Percentiles rank a stretch among this genome's conserved stretches.
These are phyloP conservation scores for Anticlea derivata DNA, from an alignment of 2,888 invertebrate genomes.

Conservation along the genomic window DNA sequence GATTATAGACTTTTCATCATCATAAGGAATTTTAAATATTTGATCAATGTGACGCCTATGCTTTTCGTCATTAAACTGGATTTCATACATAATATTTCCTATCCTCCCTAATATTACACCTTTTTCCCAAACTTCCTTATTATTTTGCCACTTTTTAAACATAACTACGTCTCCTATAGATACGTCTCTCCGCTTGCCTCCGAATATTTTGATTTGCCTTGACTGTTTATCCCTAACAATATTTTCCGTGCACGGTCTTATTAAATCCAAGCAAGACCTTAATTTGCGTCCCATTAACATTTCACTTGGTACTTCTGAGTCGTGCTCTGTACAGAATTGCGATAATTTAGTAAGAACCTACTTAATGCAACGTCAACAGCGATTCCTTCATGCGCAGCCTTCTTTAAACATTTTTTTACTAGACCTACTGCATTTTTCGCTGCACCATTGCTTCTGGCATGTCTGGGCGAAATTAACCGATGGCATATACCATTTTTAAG, in stretches of 20 bases:
- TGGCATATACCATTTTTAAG: background rate
- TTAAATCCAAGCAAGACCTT: background rate
- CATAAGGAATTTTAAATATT: background rate
- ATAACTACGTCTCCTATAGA: background rate
- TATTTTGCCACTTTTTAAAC: background rate
- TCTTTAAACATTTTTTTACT: background rate
- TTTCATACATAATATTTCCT: background rate
- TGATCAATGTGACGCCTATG: background rate
- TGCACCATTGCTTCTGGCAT: background rate
- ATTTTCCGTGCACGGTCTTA: background rate
- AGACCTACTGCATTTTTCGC: background rate
- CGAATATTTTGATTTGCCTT: background rate
- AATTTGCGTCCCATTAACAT: background rate
- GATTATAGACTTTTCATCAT: too few species aligned
- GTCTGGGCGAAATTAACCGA: background rate
- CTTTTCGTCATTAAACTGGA: background rate
- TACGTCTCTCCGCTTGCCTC: background rate
- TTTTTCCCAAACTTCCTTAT: background rate
- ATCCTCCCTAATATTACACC: background rate
- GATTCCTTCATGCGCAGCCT: background rate
- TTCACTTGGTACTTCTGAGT: background rate
- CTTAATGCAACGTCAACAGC: background rate
- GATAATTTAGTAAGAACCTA: background rate
- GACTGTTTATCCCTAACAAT: background rate
- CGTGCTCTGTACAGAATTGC: background rate